Base-by-base conservation (phyloP, 2,797 vertebrate species). In the Neostethus bicornis region DNA sequence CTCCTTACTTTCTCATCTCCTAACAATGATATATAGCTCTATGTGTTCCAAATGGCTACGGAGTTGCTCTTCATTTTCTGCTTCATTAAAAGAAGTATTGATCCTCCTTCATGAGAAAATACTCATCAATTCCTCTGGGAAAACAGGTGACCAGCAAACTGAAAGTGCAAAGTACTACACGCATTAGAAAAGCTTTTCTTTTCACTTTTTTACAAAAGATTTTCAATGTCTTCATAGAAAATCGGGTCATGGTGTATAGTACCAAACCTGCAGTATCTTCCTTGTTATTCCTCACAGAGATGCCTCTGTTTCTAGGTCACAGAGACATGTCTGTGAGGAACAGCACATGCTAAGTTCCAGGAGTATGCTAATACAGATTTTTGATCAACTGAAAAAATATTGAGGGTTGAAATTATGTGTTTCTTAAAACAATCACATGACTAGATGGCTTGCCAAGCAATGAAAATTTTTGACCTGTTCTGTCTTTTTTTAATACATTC, bases 1-100 rank as follows among this genome's bases (percentile, higher is more conserved):
- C 0, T 28, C 16, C 56, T 25, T 5, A 9, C 50, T 47, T 61
- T 72, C 65, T 74, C 63, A 49, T 57, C 63, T 53, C 31, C 61
- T 87, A 81, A 87, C 38, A 43, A 77, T 80, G 82, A 87, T 70
- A 58, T 85, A 88, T 78, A 66, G 28, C 58, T 77, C 57, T 56
- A 64, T 60, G 44, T 5, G 43, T 57, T 39, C 54, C 62, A 63
- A 86, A 84, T 77, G 56, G 79, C 78, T 34, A 48, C 66, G 75
- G 64, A 67, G 66, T 12, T 69, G 42, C 54, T 71, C 73, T 83
- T 87, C 57, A 83, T 87, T 88, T 84, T 87, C 79, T 88, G 83
- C 85, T 75, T 84, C 80, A 77, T 87, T 87, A 84, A 79, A 75
- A 79, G 44, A 62, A 51, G 52, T 73, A 87, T 89, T 4, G 83